Conservation (phyloP, 23 tunicate genomes). For the Aplidium turbinatum region DNA sequence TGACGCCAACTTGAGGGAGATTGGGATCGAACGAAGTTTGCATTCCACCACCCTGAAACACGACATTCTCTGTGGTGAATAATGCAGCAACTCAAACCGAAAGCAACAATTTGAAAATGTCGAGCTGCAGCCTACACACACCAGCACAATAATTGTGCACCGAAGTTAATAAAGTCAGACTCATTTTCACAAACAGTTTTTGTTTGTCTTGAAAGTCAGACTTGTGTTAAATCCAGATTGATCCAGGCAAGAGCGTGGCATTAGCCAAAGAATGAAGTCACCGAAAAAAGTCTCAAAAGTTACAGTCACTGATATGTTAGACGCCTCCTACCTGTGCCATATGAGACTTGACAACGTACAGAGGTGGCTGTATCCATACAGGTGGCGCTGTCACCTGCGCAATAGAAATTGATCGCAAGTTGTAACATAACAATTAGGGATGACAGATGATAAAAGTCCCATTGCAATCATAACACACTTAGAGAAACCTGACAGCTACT, state of each 20-base stretch:
- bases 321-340: slow-evolving; percentile 46
- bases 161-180: neutral
- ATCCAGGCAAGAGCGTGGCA: neutral
- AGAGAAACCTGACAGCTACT: no score
- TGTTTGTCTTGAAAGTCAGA: neutral
- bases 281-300: neutral
- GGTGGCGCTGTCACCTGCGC: slow-evolving; percentile 73
- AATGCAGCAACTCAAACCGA: no score
- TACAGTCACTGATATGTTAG: neutral
- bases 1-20: slow-evolving; percentile 71
- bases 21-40: slow-evolving; percentile 65
- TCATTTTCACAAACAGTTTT: neutral
- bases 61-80: no score
- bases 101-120: no score
- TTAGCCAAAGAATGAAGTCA: no score
- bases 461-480: no score
- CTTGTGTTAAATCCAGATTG: neutral
- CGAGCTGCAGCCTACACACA: neutral
- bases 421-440: neutral
- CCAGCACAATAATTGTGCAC: neutral
- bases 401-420: neutral
- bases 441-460: no score
- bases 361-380: slow-evolving; percentile 81
- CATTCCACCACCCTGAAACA: slow-evolving; percentile 54
- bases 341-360: slow-evolving; percentile 64